Percentiles rank a stretch among this genome's conserved stretches.
Evolutionary conservation across 1,140 invertebrate species (phyloP).

Genomic region (Limonius californicus): DNA sequence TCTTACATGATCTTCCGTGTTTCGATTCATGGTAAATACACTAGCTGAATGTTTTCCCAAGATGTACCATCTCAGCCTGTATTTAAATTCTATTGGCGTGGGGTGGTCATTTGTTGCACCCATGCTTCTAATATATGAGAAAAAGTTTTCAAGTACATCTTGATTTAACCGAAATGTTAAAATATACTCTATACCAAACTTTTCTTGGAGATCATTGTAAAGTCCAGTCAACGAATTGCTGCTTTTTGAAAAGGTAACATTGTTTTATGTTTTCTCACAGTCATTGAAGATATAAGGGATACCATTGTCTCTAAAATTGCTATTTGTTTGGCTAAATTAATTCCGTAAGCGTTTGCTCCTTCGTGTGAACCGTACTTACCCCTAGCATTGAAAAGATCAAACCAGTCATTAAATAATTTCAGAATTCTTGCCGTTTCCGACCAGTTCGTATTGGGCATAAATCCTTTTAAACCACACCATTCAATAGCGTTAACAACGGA

Average conservation of each 20-base stretch:
- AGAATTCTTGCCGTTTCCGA: neutral
- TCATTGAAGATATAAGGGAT: neutral
- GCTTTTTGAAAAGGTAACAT: conserved; percentile 19
- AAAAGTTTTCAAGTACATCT: conserved; percentile 36
- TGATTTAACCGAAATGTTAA: conserved; percentile 29
- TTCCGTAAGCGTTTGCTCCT: conserved; percentile 9
- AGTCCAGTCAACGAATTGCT: conserved; percentile 17
- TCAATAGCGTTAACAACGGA: conserved; percentile 1
- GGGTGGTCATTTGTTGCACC: too few relatives aligned
- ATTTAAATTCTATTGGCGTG: too few relatives aligned
- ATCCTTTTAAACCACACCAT: conserved; percentile 12
- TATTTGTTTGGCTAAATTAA: conserved; percentile 16
- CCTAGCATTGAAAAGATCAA: conserved; percentile 13
- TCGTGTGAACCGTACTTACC: too few relatives aligned
- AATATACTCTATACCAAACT: conserved; percentile 18
- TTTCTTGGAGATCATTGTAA: neutral
- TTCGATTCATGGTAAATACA: conserved; percentile 28
- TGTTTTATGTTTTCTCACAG: conserved; percentile 5
- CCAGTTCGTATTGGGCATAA: neutral
- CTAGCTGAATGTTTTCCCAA: conserved; percentile 30
- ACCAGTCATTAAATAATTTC: conserved; percentile 15
- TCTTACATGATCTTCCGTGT: conserved; percentile 19
- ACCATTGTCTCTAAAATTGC: conserved; percentile 5
- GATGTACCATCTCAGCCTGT: conserved; percentile 31
- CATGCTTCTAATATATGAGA: conserved; percentile 33